Evolutionary conservation across 2,888 invertebrate species (phyloP), one percentile per base, ranked within the genome.

Genomic region (Drosophila falleni): DNA sequence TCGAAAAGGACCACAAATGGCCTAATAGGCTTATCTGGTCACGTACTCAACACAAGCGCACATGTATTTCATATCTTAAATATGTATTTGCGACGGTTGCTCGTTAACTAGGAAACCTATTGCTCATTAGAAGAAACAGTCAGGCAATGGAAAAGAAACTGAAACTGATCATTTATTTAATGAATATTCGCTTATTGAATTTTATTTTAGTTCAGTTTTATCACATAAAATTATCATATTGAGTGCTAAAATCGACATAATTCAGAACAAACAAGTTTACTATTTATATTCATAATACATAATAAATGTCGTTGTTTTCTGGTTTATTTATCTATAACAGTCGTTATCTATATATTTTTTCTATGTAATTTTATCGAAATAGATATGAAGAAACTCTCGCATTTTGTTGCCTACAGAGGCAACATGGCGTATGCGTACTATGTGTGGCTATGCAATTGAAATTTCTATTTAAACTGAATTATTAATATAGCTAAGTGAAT

Each of bases 1-100:
- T 31, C 35, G 41, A 19, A 37, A 49, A 29, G 47, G 56, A 47
- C 44, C 56, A 46, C 35, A 56, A 46, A 16, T 11, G 41, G 10
- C 53, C 64, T 74, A 80, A 73, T 82, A 58, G 68, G 66, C 69
- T 81, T 88, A 83, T 78, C 84, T 71, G 64, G 87, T 86, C 84
- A 84, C 84, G 84, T 88, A 88, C 61, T 51, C 53, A 29, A 33
- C 51, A 51, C 53, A 62, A 23, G 23, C 23, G 23, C 62, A 73
- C 65, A 60, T 62, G 31, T 33, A 42, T 9, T 19, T 55, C 10
- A 19, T 44, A 33, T 46, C 46, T 56, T 26, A 13, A 33, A 26
- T 15, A 35, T n/a, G 19, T 10, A 26, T 13, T 13, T 44, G 53
- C 75, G 78, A 77, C 78, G 63, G 73, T 5, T 58, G 56, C 33